These are phyloP conservation scores for Cathartes aura DNA, from an alignment of 2,113 vertebrate species.

Conservation along the genomic window DNA sequence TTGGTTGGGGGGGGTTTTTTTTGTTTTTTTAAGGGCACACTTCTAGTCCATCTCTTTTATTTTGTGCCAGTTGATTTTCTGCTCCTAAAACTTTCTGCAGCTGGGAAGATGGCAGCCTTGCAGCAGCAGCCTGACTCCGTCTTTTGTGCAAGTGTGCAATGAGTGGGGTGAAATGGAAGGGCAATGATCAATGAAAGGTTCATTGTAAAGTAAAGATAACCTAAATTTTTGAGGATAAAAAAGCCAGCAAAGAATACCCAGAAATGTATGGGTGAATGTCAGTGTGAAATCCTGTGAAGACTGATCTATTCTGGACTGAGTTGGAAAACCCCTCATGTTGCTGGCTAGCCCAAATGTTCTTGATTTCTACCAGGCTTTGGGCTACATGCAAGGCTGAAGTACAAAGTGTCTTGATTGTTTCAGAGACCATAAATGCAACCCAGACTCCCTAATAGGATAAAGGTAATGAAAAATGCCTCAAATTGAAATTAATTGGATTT, in stretches of 20 bases:
- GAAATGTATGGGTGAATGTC: not conserved
- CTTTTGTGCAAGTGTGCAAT: not conserved
- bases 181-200: not conserved
- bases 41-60: not conserved
- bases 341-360: not conserved
- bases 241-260: not conserved
- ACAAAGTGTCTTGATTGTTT: not conserved
- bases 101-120: not conserved
- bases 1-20: not conserved
- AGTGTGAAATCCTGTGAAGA: not conserved
- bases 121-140: not conserved
- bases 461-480: not conserved
- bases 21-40: not conserved
- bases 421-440: not conserved
- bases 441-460: not conserved
- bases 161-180: not conserved
- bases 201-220: not conserved
- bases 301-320: not conserved
- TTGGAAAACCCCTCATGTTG: not conserved
- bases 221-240: not conserved
- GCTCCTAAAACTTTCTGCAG: not conserved
- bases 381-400: not conserved
- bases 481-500: not conserved
- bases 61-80: not conserved
- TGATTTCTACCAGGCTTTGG: not conserved